phyloP scores from a whole-genome alignment of 2,113 vertebrate genomes.

The Stegastes partitus region DNA sequence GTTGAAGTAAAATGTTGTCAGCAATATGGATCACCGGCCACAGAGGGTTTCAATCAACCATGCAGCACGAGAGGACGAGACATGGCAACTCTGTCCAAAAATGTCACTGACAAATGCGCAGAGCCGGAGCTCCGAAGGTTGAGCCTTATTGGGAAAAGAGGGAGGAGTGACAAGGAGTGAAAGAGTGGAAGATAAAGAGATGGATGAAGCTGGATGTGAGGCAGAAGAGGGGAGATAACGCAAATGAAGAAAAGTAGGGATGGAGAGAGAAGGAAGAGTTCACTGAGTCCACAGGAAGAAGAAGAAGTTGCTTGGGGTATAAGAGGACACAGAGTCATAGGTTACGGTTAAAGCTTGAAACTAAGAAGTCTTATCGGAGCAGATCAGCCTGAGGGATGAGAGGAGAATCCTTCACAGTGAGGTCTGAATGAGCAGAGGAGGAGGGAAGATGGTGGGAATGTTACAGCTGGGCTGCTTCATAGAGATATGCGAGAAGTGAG shows the following conservation, averaged over 20 bases:
- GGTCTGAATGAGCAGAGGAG: background rate
- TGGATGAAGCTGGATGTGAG: slow-evolving; percentile 38
- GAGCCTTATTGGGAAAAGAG: slow-evolving; percentile 51
- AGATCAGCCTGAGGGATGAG: slow-evolving; percentile 43
- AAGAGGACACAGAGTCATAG: slow-evolving; percentile 25
- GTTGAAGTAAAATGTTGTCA: slow-evolving; percentile 56
- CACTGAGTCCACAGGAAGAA: slow-evolving; percentile 37
- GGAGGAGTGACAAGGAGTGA: slow-evolving; percentile 59
- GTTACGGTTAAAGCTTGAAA: slow-evolving; percentile 38
- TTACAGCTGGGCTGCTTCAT: slow-evolving; percentile 63
- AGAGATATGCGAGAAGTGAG: slow-evolving; percentile 17
- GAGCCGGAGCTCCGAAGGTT: slow-evolving; percentile 45
- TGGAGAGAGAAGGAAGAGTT: slow-evolving; percentile 25
- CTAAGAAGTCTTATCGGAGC: slow-evolving; percentile 28
- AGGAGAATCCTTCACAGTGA: slow-evolving; percentile 36
- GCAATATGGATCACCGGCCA: slow-evolving; percentile 58
- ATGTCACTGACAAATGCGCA: slow-evolving; percentile 64
- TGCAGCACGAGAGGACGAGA: slow-evolving; percentile 31
- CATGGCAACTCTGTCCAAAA: slow-evolving; percentile 43
- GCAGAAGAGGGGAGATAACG: slow-evolving; percentile 40
- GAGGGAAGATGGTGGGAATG: slow-evolving; percentile 30
- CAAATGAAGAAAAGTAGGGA: slow-evolving; percentile 60
- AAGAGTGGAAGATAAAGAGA: slow-evolving; percentile 59
- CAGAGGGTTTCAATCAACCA: slow-evolving; percentile 65
- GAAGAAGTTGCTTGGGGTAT: slow-evolving; percentile 3